phyloP scores from a whole-genome alignment of 2,113 vertebrate genomes.

The Silurus meridionalis region DNA sequence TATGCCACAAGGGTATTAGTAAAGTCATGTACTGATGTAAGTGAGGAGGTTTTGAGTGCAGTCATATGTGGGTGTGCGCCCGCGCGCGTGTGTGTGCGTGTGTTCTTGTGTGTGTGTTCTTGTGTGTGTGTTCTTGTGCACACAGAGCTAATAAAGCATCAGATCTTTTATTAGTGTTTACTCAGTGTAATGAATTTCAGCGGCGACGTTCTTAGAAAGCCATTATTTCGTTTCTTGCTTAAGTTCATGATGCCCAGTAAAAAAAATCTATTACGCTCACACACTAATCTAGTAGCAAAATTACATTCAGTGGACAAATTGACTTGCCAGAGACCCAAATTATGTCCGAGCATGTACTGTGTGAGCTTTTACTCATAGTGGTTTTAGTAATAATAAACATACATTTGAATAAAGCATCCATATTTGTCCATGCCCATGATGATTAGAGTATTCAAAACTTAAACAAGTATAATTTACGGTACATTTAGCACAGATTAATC shows the following conservation, averaged over 20 bases:
- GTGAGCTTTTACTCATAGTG: background rate
- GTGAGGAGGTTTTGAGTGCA: too few relatives aligned
- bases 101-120: background rate
- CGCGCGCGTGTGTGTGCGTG: background rate
- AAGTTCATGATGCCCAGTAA: background rate
- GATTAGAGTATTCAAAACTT: too few relatives aligned
- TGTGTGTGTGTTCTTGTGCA: background rate
- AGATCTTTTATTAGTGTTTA: slow-evolving; percentile 15
- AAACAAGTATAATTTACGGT: too few relatives aligned
- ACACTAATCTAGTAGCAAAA: background rate
- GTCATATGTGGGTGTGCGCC: background rate
- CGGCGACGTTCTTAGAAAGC: background rate
- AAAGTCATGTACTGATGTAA: too few relatives aligned
- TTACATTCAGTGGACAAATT: background rate
- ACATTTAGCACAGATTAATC: too few relatives aligned
- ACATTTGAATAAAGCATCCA: too few relatives aligned
- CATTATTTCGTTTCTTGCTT: background rate
- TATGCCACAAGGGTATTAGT: too few relatives aligned
- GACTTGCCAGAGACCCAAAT: background rate
- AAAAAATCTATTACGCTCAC: background rate
- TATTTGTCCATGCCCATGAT: too few relatives aligned
- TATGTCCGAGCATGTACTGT: background rate
- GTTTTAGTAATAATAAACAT: too few relatives aligned
- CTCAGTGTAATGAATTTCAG: background rate
- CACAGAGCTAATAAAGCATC: background rate